phyloP scores from a whole-genome alignment of 2,797 vertebrate species.

The Acridotheres tristis region DNA sequence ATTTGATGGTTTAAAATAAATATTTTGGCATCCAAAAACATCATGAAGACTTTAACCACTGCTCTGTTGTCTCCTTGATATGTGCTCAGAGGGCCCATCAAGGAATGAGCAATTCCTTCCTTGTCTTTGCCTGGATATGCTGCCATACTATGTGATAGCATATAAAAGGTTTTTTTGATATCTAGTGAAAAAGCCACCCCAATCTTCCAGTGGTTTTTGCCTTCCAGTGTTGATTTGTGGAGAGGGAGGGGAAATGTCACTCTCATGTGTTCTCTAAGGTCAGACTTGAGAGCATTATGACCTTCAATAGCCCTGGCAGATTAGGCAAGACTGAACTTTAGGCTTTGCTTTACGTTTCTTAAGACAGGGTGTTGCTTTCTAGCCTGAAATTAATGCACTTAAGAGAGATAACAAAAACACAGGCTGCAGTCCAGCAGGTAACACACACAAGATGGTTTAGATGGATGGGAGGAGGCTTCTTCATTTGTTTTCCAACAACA shows the following conservation, averaged over 20 bases:
- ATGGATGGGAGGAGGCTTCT: background rate
- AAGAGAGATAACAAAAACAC: background rate
- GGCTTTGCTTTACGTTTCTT: background rate
- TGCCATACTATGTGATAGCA: background rate
- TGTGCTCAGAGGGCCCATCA: background rate
- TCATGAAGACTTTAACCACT: background rate
- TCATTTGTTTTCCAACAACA: background rate
- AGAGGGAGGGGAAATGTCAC: background rate
- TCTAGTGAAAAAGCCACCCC: background rate
- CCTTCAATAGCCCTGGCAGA: background rate
- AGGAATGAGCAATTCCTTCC: background rate
- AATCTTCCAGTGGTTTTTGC: background rate
- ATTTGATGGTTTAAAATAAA: background rate
- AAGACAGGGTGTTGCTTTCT: background rate
- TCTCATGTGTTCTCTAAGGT: background rate
- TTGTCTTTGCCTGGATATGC: background rate
- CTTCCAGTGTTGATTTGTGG: background rate
- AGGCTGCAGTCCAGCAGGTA: background rate
- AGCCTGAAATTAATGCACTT: background rate
- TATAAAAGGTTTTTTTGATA: background rate
- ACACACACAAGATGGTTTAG: background rate
- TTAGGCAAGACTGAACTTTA: background rate
- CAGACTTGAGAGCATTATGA: background rate
- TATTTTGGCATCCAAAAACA: background rate
- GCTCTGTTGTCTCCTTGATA: background rate